phyloP scores from a whole-genome alignment of 1,140 invertebrate genomes.

The Aricia agestis region DNA sequence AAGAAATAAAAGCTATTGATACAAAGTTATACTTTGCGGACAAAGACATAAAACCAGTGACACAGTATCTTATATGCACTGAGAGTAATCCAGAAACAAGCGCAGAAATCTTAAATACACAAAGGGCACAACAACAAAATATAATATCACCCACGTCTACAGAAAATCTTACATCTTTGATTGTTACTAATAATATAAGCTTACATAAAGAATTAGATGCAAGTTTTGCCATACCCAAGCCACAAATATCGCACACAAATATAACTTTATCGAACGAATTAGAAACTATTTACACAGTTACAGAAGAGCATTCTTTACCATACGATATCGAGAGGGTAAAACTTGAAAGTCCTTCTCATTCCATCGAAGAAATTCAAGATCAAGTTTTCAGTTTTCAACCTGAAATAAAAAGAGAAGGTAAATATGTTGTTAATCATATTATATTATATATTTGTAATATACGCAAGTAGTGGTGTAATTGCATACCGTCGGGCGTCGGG shows the following conservation, averaged over 20 bases:
- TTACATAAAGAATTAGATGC: slow-evolving; percentile 53
- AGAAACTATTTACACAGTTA: slow-evolving; percentile 41
- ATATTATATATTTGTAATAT: too few relatives aligned
- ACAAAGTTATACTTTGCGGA: slow-evolving; percentile 39
- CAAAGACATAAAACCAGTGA: slow-evolving; percentile 42
- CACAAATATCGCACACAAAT: slow-evolving; percentile 37
- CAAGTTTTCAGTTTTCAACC: slow-evolving; percentile 35
- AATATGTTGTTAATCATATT: neutral
- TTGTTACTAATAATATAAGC: slow-evolving; percentile 50
- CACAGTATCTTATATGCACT: slow-evolving; percentile 50
- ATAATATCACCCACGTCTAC: slow-evolving; percentile 37
- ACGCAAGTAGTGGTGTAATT: too few relatives aligned
- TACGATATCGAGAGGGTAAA: slow-evolving; percentile 31
- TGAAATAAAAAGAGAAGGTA: slow-evolving; percentile 21
- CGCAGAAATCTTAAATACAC: slow-evolving; percentile 38
- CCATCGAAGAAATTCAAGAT: slow-evolving; percentile 31
- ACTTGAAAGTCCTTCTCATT: slow-evolving; percentile 31
- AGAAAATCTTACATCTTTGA: slow-evolving; percentile 41
- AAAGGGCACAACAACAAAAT: slow-evolving; percentile 33
- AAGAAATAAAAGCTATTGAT: slow-evolving; percentile 29
- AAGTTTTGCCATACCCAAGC: slow-evolving; percentile 34
- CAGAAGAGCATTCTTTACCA: slow-evolving; percentile 40
- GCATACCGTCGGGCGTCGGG: too few relatives aligned
- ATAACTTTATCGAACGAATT: slow-evolving; percentile 43
- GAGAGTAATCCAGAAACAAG: slow-evolving; percentile 50